A percentile compares a stretch with the other conserved stretches of the same genome.
These are phyloP conservation scores for Oxyteleia sp. DNA, from an alignment of 2,888 invertebrate species.

Conservation along the genomic window DNA sequence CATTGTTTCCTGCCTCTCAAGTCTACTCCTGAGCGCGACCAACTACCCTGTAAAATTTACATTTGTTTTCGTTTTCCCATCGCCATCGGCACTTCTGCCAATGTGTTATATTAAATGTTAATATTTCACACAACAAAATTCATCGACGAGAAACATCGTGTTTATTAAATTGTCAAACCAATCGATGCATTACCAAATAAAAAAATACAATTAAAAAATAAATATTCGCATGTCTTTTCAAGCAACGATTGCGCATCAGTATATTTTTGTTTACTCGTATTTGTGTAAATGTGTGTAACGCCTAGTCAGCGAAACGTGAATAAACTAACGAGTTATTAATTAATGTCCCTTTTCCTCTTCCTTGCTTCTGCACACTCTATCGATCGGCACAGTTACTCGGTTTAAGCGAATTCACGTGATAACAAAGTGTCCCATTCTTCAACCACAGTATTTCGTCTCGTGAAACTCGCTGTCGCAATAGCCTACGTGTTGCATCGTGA, in stretches of 20 bases:
- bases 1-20: constrained; percentile 40
- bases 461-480: constrained; percentile 31
- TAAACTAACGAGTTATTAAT: constrained; percentile 67
- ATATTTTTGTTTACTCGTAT: not conserved
- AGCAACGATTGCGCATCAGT: no score
- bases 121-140: no score
- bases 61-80: constrained; percentile 34
- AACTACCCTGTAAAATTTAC: constrained; percentile 26
- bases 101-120: constrained; percentile 9
- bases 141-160: no score
- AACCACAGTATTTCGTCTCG: constrained; percentile 33
- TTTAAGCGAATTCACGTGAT: constrained; percentile 59
- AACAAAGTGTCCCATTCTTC: constrained; percentile 59
- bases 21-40: constrained; percentile 19
- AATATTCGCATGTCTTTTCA: no score
- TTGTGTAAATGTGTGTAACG: constrained; percentile 25
- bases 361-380: constrained; percentile 57
- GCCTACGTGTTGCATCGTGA: constrained; percentile 53
- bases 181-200: no score
- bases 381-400: constrained; percentile 59
- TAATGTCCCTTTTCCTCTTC: constrained; percentile 62
- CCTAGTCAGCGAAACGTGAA: constrained; percentile 37
- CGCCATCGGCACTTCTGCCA: constrained; percentile 1
- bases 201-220: no score
- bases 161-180: no score